Percentiles rank a stretch among this genome's conserved stretches.
These are phyloP conservation scores for Phylloscopus trochilus DNA, from an alignment of 2,113 vertebrate species.

Conservation along the genomic window DNA sequence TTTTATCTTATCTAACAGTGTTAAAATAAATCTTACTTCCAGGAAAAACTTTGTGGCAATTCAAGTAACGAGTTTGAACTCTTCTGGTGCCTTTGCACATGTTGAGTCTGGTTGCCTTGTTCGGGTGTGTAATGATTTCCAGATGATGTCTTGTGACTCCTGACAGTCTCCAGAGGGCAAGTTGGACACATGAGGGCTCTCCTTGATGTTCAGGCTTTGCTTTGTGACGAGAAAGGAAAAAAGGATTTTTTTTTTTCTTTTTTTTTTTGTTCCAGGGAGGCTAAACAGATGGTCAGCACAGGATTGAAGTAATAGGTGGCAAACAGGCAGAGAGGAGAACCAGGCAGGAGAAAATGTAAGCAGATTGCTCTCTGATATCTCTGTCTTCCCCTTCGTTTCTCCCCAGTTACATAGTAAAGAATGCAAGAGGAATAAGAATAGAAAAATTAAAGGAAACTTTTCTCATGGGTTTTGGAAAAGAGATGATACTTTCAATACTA, in stretches of 20 bases:
- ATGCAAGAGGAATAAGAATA: not conserved
- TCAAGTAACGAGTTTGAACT: not conserved
- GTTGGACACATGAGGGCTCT: not conserved
- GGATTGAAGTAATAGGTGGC: not conserved
- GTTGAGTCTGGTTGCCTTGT: not conserved
- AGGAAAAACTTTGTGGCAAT: constrained; percentile 4
- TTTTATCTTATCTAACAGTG: constrained; percentile 28
- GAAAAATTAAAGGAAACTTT: not conserved
- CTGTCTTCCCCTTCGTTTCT: not conserved
- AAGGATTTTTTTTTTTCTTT: not conserved
- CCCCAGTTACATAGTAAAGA: not conserved
- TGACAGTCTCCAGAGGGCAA: constrained; percentile 7
- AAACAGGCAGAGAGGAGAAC: not conserved
- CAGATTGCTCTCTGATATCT: not conserved
- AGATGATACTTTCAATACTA: not conserved
- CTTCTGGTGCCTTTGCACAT: not conserved
- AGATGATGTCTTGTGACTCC: constrained; percentile 29
- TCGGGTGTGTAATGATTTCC: constrained; percentile 15
- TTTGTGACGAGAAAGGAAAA: not conserved
- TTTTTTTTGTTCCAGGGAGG: rapidly evolving
- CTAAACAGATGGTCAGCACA: constrained; percentile 14
- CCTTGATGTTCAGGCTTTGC: constrained; percentile 8
- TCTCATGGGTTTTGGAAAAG: not conserved
- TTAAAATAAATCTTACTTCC: constrained; percentile 45
- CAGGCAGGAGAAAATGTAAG: not conserved